Base-by-base conservation (phyloP, 2,113 vertebrate species). In the Chelonoidis abingdonii region DNA sequence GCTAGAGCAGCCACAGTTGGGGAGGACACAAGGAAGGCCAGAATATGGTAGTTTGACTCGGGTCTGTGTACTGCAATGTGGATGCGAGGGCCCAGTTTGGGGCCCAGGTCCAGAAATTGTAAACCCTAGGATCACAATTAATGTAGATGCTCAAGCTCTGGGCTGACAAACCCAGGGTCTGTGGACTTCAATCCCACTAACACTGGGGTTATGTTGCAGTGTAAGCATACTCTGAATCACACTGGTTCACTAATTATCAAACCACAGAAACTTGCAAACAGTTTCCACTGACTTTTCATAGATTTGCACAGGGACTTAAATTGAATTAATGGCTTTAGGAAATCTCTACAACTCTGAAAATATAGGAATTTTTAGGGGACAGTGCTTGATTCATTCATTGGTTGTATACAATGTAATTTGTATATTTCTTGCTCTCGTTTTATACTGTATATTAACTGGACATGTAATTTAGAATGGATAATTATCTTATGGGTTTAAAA, bases 251-350 rank as follows among this genome's bases (percentile, higher is more conserved):
- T 62, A 6, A 3, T 10, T 49, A 88, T 69, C 80, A 80, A 31
- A 5, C 86, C 41, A 29, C 5, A 78, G 5, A 65, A 96, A 50
- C 76, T 65, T 50, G 21, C 69, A 38, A 41, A 11, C 53, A 50
- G 27, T 27, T 50, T 80, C 19, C 3, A 69, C 59, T 29, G 6
- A 62, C 29, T 17, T 78, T 88, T 62, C 80, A 31, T 21, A 2
- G 27, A 85, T 27, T 25, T 3, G 12, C 84, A 59, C n/a, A 27
- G 50, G 50, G 29, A 5, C 59, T 59, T 25, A 1, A 69, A 35
- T 69, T 24, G 6, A 1, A 54, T 11, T 16, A 10, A 21, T 41
- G 83, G 53, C 0, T 1, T 1, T 53, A 21, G 2, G 35, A 52
- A 82, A 87, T 10, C 1, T 1, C 17, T 56, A 41, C 21, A 82